phyloP scores from a whole-genome alignment of 2,888 invertebrate species.

The Pseudococcus jackbeardsleyi region DNA sequence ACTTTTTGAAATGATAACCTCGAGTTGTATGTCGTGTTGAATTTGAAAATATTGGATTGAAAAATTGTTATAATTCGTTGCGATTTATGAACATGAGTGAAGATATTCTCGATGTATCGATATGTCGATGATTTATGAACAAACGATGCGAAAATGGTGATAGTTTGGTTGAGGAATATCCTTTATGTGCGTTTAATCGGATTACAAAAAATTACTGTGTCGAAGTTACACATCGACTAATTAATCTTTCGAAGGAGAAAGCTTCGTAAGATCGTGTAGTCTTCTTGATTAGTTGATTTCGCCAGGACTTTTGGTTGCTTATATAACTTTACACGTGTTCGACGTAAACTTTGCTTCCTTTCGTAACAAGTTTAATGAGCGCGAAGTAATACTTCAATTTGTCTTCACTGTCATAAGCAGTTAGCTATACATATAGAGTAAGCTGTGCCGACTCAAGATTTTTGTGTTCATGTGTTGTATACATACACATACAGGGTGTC shows the following conservation, averaged over 20 bases:
- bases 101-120: background rate
- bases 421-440: background rate
- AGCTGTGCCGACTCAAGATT: too few species aligned
- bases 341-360: conserved; percentile 24
- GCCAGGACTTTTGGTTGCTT: background rate
- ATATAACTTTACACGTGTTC: background rate
- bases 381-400: conserved; percentile 51
- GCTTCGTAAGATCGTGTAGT: background rate
- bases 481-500: too few species aligned
- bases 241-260: conserved; percentile 17
- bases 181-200: background rate
- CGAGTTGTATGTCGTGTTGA: background rate
- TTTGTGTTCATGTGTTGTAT: too few species aligned
- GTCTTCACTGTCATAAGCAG: conserved; percentile 49
- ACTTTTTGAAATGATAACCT: conserved; percentile 31
- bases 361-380: conserved; percentile 32
- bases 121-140: conserved; percentile 7
- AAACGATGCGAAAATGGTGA: too few species aligned
- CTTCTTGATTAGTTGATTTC: conserved; percentile 43
- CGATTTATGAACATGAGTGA: background rate
- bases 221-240: conserved; percentile 34
- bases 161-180: background rate
- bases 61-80: background rate
- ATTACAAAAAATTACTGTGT: conserved; percentile 11
- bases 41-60: background rate